A percentile compares a stretch with the other conserved stretches of the same genome.
These are phyloP conservation scores for Heliconius cydno DNA, from an alignment of 2,888 invertebrate genomes.

Conservation along the genomic window DNA sequence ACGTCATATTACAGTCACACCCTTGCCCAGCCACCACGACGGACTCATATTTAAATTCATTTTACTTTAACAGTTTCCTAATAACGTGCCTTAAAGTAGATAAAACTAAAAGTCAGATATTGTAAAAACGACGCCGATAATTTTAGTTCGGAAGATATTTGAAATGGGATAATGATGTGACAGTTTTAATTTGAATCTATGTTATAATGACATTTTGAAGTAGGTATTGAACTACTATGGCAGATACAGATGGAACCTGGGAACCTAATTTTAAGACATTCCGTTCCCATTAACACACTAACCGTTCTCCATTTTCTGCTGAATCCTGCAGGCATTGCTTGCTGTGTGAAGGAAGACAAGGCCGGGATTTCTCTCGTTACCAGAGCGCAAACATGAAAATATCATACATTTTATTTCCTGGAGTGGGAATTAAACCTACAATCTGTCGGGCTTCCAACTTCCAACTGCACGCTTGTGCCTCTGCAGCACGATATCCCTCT, in stretches of 20 bases:
- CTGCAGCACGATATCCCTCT: too few relatives aligned
- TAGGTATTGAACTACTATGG: too few relatives aligned
- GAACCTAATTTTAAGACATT: too few relatives aligned
- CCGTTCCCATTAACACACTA: too few relatives aligned
- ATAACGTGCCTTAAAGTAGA: neutral
- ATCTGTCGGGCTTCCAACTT: too few relatives aligned
- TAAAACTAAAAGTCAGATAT: neutral
- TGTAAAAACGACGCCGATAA: neutral
- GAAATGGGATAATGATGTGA: slow-evolving; percentile 15
- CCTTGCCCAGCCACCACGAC: too few relatives aligned
- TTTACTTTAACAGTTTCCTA: neutral
- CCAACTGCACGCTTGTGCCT: too few relatives aligned
- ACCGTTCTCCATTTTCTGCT: neutral
- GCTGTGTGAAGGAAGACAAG: neutral
- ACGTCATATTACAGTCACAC: too few relatives aligned
- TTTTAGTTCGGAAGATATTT: neutral
- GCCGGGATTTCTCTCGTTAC: neutral
- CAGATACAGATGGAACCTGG: too few relatives aligned
- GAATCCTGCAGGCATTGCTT: neutral
- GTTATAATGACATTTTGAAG: neutral
- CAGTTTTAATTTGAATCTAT: neutral
- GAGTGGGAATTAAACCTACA: too few relatives aligned
- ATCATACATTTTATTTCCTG: neutral
- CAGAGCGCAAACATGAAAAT: neutral
- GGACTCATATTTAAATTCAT: neutral